Conservation (phyloP, 2,888 invertebrate species). For the Hartigia nigra region DNA sequence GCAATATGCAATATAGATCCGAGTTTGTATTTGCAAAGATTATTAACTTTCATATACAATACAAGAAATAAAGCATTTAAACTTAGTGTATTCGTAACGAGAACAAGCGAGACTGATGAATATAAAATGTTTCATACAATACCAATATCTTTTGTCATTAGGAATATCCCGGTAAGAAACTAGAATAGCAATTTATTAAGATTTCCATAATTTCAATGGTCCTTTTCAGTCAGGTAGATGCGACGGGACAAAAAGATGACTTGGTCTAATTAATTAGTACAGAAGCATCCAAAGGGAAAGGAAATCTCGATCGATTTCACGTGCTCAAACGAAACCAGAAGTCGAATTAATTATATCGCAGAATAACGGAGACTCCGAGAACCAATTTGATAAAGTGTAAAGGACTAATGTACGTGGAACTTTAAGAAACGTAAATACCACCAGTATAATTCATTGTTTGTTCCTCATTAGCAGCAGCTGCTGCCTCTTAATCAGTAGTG, state of each 20-base stretch:
- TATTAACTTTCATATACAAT: neutral
- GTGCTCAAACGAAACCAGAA: neutral
- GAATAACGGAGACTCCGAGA: neutral
- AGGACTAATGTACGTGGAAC: neutral
- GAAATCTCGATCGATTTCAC: neutral
- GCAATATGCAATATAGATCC: neutral
- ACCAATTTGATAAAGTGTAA: neutral
- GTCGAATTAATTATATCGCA: neutral
- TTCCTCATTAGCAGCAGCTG: neutral
- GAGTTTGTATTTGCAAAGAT: neutral
- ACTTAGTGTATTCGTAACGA: neutral
- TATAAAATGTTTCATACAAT: neutral
- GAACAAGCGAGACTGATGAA: neutral
- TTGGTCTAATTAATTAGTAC: neutral
- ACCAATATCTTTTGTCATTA: neutral
- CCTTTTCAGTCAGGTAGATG: neutral
- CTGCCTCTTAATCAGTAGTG: neutral
- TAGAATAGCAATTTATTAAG: neutral
- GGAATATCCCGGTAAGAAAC: neutral
- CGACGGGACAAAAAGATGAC: neutral
- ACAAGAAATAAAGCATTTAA: neutral
- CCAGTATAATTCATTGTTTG: neutral
- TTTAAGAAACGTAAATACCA: neutral
- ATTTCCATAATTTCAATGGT: neutral
- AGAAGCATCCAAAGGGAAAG: no score